Percentiles rank a stretch among this genome's conserved stretches.
phyloP scores from a whole-genome alignment of 1,140 invertebrate species.

The Pseudobourletiella spinata region DNA sequence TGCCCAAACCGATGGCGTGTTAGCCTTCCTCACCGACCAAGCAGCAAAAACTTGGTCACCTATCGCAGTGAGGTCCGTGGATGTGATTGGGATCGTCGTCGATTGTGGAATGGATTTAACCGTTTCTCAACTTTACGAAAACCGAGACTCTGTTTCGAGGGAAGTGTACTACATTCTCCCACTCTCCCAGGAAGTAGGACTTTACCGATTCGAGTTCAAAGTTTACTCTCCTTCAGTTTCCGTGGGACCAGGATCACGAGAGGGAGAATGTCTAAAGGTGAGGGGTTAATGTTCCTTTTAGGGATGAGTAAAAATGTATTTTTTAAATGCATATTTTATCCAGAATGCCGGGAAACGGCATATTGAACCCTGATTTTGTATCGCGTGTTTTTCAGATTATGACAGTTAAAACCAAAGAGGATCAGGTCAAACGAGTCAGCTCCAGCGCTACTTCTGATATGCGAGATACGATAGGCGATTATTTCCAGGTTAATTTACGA shows the following conservation, averaged over 20 bases:
- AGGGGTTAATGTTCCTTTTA: not conserved
- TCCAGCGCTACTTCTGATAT: not conserved
- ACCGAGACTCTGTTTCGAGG: not conserved
- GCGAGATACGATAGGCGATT: not conserved
- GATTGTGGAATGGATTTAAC: not conserved
- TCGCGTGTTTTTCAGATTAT: too few relatives aligned
- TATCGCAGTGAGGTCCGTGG: not conserved
- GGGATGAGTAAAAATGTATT: not conserved
- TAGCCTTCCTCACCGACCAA: too few relatives aligned
- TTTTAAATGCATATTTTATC: not conserved
- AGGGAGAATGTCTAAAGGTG: not conserved
- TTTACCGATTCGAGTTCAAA: not conserved
- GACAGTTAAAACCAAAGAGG: too few relatives aligned
- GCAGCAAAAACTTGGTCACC: too few relatives aligned
- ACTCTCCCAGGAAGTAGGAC: not conserved
- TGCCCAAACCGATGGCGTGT: too few relatives aligned
- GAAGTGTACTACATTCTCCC: not conserved
- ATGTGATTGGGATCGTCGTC: not conserved
- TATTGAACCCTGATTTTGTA: too few relatives aligned
- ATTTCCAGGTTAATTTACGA: not conserved
- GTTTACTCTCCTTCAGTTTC: not conserved
- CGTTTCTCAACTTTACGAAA: not conserved
- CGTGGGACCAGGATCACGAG: not conserved
- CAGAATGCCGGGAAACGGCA: too few relatives aligned
- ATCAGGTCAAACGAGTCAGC: not conserved